These are phyloP conservation scores for Recurvirostra avosetta DNA, from an alignment of 2,113 vertebrate genomes.

Conservation along the genomic window DNA sequence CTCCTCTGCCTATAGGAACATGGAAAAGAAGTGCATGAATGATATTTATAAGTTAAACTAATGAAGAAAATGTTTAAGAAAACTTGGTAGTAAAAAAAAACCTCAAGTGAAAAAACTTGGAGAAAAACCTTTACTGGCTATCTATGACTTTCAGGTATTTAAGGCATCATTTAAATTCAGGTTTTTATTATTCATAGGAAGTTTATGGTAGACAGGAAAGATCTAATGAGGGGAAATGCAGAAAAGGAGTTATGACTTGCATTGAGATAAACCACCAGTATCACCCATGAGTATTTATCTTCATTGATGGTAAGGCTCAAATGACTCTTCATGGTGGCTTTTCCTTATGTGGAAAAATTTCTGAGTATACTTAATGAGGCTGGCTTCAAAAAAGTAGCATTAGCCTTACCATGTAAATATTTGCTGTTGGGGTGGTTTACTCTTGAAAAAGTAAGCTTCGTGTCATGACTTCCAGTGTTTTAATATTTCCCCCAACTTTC, in stretches of 20 bases:
- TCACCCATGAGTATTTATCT: not conserved
- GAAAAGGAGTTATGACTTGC: not conserved
- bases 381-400: not conserved
- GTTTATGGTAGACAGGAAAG: not conserved
- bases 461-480: not conserved
- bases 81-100: not conserved
- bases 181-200: not conserved
- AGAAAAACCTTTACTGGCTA: not conserved
- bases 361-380: not conserved
- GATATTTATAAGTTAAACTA: not conserved
- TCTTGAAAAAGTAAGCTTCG: not conserved
- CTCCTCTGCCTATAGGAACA: not conserved
- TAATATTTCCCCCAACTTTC: not conserved
- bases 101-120: not conserved
- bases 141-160: not conserved
- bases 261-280: not conserved
- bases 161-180: not conserved
- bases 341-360: not conserved
- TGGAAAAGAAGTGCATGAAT: not conserved
- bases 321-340: not conserved
- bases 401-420: not conserved
- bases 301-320: not conserved
- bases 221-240: not conserved
- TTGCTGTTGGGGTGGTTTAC: not conserved
- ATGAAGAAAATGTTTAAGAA: not conserved